Percentiles rank a stretch among this genome's conserved stretches.
phyloP scores from a whole-genome alignment of 1,140 invertebrate species.

The Chironomus tepperi region DNA sequence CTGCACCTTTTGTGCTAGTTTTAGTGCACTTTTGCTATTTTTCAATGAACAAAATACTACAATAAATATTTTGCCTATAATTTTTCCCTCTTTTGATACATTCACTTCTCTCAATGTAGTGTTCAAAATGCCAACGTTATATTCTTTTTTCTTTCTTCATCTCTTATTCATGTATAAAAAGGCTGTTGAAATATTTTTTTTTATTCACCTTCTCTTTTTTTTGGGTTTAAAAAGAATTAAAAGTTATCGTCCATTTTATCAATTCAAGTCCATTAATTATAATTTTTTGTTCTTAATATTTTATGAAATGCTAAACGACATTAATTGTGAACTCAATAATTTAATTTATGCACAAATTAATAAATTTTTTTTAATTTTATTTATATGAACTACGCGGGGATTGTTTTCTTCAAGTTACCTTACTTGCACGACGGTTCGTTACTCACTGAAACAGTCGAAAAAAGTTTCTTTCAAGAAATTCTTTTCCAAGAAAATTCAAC shows the following conservation, averaged over 20 bases:
- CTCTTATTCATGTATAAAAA: not conserved
- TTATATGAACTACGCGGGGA: not conserved
- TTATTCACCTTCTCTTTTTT: too few relatives aligned
- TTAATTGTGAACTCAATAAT: not conserved
- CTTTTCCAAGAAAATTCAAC: constrained; percentile 20
- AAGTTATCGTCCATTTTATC: too few relatives aligned
- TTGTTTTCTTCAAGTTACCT: not conserved
- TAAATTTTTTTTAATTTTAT: not conserved
- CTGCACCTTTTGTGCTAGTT: too few relatives aligned
- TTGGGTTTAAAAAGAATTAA: too few relatives aligned
- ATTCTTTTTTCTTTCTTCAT: constrained; percentile 8
- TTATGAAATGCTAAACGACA: not conserved
- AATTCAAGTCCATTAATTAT: too few relatives aligned
- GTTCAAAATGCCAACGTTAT: constrained; percentile 12
- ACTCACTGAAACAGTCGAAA: constrained; percentile 22
- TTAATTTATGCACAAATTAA: constrained; percentile 14
- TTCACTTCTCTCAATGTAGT: constrained; percentile 17
- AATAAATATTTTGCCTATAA: constrained; percentile 20
- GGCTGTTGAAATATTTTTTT: too few relatives aligned
- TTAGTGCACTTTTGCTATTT: too few relatives aligned
- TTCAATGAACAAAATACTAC: too few relatives aligned
- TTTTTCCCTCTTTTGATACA: constrained; percentile 22
- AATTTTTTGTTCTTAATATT: not conserved
- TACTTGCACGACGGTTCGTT: not conserved
- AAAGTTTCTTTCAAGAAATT: constrained; percentile 22